phyloP scores from a whole-genome alignment of 2,113 vertebrate genomes.

The Ranitomeya variabilis region DNA sequence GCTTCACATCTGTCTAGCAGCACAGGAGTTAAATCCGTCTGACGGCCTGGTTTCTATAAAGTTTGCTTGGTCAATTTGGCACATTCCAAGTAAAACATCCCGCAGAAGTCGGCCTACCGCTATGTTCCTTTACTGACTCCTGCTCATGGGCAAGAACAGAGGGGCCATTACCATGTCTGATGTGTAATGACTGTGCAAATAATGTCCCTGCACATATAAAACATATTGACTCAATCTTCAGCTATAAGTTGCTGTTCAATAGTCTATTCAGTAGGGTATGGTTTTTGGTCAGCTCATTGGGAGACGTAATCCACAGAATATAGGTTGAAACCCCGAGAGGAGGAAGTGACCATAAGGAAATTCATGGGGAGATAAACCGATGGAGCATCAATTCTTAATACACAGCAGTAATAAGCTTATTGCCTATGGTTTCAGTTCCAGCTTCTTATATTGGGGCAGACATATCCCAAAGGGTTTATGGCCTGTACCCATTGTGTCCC shows the following conservation, averaged over 20 bases:
- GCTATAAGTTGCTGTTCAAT: background rate
- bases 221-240: background rate
- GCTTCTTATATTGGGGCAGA: no score
- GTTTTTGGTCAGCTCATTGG: background rate
- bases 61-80: conserved; percentile 8
- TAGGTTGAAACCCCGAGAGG: background rate
- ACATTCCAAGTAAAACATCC: conserved; percentile 29
- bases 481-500: no score
- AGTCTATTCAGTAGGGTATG: background rate
- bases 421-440: no score
- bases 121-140: background rate
- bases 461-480: no score
- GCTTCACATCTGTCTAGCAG: conserved; percentile 1
- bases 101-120: conserved; percentile 5
- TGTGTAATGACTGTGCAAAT: background rate
- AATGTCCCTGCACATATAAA: background rate
- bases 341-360: no score
- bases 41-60: conserved; percentile 10
- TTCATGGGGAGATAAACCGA: no score
- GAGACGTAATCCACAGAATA: background rate
- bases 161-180: background rate
- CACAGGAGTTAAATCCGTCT: background rate
- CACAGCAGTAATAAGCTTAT: no score
- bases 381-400: no score
- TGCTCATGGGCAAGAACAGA: background rate